Evolutionary conservation across 1,140 invertebrate genomes (phyloP).

Genomic region (Dendroctonus ponderosae): DNA sequence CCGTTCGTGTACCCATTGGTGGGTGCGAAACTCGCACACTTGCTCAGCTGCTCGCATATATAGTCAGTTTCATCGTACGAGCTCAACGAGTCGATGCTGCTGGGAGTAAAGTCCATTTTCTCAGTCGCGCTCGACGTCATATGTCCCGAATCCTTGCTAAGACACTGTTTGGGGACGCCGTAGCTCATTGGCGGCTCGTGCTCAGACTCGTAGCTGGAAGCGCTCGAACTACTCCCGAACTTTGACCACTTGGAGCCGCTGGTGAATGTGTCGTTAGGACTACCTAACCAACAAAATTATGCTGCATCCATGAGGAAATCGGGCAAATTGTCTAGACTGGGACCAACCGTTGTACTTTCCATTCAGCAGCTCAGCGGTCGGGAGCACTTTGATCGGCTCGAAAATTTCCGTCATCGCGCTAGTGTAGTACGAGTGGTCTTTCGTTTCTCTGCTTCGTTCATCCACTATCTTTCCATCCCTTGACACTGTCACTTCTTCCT

Average conservation of each 20-base stretch:
- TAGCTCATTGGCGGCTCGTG: conserved; percentile 30
- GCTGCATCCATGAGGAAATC: not conserved
- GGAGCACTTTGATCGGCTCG: conserved; percentile 61
- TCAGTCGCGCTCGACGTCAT: conserved; percentile 45
- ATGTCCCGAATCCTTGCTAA: conserved; percentile 49
- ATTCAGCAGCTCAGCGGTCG: conserved; percentile 47
- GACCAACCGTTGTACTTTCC: conserved; percentile 39
- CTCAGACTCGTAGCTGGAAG: conserved; percentile 49
- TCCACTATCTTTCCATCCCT: conserved; percentile 68
- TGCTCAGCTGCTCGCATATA: conserved; percentile 45
- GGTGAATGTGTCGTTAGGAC: conserved; percentile 23
- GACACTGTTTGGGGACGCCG: conserved; percentile 24
- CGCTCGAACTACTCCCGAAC: conserved; percentile 48
- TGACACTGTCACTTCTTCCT: conserved; percentile 71
- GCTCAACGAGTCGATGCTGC: conserved; percentile 48
- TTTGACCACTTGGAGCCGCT: conserved; percentile 39
- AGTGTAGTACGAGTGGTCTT: conserved; percentile 70
- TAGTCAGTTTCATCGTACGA: conserved; percentile 50
- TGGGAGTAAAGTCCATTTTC: conserved; percentile 47
- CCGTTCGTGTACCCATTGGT: conserved; percentile 39
- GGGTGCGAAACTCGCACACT: conserved; percentile 35
- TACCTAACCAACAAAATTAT: conserved; percentile 20
- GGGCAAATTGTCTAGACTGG: not conserved
- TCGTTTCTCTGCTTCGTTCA: conserved; percentile 69
- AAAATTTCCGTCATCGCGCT: conserved; percentile 68